Evolutionary conservation across 2,113 vertebrate genomes (phyloP).

Genomic region (Cichladusa arquata): DNA sequence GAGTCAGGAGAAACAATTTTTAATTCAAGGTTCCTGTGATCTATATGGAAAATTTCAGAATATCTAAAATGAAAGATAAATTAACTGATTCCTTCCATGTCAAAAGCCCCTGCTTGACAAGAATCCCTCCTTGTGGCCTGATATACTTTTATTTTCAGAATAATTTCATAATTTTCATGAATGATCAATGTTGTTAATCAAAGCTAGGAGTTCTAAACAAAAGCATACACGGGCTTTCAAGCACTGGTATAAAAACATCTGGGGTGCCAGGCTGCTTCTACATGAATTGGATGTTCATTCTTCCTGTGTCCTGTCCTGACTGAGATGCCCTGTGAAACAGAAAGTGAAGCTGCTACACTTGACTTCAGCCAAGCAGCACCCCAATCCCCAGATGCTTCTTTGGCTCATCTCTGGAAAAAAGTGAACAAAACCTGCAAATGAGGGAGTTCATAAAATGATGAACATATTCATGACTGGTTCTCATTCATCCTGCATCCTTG

Average conservation of each 20-base stretch:
- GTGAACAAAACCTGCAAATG: not conserved
- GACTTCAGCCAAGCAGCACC: not conserved
- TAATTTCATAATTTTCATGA: not conserved
- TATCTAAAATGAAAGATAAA: not conserved
- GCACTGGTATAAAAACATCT: not conserved
- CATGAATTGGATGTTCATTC: not conserved
- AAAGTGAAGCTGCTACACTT: not conserved
- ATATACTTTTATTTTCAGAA: not conserved
- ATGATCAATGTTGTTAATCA: not conserved
- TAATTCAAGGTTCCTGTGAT: not conserved
- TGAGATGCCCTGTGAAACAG: not conserved
- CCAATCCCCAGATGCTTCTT: not conserved
- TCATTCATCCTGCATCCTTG: not conserved
- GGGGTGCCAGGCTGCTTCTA: not conserved
- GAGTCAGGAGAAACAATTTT: not conserved
- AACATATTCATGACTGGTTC: not conserved
- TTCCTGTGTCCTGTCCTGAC: not conserved
- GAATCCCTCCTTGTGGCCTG: not conserved
- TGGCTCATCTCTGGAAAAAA: not conserved
- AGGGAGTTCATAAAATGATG: not conserved
- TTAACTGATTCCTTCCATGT: not conserved
- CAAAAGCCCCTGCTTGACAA: not conserved
- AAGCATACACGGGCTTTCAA: not conserved
- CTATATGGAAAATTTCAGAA: not conserved
- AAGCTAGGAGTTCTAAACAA: not conserved